A percentile compares a stretch with the other conserved stretches of the same genome.
Conservation (phyloP, 1,140 invertebrate genomes). For the Brachionus rubens region DNA sequence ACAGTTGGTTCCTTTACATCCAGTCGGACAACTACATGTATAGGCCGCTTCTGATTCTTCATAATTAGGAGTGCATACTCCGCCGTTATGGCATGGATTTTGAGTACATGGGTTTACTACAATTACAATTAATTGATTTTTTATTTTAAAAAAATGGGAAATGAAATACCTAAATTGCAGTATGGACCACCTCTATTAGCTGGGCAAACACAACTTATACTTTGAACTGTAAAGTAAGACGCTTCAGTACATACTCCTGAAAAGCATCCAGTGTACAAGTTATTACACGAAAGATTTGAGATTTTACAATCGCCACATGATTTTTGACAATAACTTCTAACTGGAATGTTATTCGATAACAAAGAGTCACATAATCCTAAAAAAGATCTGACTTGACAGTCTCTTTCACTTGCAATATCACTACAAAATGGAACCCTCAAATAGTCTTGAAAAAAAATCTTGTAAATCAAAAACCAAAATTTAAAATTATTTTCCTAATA, state of each 20-base stretch:
- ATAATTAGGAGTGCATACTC: neutral
- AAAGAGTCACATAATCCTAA: neutral
- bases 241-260: neutral
- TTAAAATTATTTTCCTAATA: neutral
- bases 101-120: neutral
- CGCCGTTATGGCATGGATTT: constrained; percentile 34
- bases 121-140: neutral
- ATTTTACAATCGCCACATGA: constrained; percentile 22
- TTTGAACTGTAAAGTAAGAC: neutral
- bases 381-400: constrained; percentile 3
- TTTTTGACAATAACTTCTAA: constrained; percentile 37
- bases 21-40: neutral
- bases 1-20: constrained; percentile 11
- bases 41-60: neutral
- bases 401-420: neutral
- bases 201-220: neutral
- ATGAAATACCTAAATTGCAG: constrained; percentile 34
- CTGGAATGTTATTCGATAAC: constrained; percentile 1
- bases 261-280: neutral
- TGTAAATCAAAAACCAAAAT: neutral
- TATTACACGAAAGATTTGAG: neutral
- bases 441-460: constrained; percentile 8
- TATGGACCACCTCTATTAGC: constrained; percentile 21
- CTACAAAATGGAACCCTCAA: neutral
- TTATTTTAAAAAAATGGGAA: neutral